A percentile compares a stretch with the other conserved stretches of the same genome.
These are phyloP conservation scores for Pelvicachromis taeniatus DNA, from an alignment of 2,113 vertebrate species.

Conservation along the genomic window DNA sequence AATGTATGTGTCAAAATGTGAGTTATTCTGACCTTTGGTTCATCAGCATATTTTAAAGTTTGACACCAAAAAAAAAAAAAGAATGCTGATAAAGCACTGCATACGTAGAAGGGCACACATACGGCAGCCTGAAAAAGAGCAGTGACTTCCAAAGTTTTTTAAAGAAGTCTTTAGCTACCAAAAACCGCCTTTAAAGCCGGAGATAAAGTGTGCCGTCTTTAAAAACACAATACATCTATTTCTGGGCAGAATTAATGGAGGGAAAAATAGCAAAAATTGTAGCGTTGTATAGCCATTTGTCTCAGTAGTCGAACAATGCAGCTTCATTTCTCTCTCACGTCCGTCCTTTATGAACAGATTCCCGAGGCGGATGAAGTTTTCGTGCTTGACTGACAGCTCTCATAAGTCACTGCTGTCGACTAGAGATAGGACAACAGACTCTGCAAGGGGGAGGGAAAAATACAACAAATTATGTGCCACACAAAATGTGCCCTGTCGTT, in stretches of 20 bases:
- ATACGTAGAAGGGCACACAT: background rate
- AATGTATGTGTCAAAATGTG: background rate
- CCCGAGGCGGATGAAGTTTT: slow-evolving; percentile 23
- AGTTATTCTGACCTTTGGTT: background rate
- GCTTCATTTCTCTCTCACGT: background rate
- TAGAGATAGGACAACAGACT: slow-evolving; percentile 37
- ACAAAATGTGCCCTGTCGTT: slow-evolving; percentile 19
- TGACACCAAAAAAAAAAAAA: background rate
- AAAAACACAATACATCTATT: slow-evolving; percentile 8
- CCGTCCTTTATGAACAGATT: slow-evolving; percentile 10
- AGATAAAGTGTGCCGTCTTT: background rate
- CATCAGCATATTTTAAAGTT: background rate
- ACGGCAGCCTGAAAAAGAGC: background rate
- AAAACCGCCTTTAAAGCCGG: background rate
- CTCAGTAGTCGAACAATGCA: slow-evolving; percentile 30
- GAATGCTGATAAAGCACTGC: background rate
- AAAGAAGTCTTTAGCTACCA: background rate
- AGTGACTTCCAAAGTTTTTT: background rate
- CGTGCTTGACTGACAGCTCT: slow-evolving; percentile 57
- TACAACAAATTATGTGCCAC: slow-evolving; percentile 23
- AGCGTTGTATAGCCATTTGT: slow-evolving; percentile 21
- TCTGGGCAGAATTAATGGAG: background rate
- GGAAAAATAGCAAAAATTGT: slow-evolving; percentile 1
- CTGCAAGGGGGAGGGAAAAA: background rate
- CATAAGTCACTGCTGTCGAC: slow-evolving; percentile 46